Conservation (phyloP, 2,797 vertebrate species). For the Darevskia mixta region DNA sequence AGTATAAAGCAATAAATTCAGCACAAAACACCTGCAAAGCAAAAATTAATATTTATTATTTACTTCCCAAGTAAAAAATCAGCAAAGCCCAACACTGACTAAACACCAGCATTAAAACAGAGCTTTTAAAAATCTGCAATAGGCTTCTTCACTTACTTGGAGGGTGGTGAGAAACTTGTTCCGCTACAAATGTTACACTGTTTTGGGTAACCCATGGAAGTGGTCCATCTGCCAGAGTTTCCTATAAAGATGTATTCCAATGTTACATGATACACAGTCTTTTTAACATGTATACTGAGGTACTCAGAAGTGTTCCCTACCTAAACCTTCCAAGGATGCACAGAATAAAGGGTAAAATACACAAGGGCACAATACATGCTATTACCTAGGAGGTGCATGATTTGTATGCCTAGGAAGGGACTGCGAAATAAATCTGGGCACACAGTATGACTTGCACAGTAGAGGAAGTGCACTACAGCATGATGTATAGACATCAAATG, state of each 20-base stretch:
- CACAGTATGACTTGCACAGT: neutral
- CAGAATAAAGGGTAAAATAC: neutral
- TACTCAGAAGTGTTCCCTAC: neutral
- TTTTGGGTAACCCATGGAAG: slow-evolving; percentile 90
- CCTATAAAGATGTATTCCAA: slow-evolving; percentile 76
- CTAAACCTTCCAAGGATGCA: neutral
- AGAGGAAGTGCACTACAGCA: too few species aligned
- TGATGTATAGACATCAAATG: too few species aligned
- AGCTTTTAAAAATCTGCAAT: neutral
- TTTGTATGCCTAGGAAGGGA: neutral
- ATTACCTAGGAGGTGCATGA: neutral
- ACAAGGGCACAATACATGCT: neutral
- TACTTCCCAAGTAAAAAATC: slow-evolving; percentile 4
- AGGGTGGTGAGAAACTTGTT: slow-evolving; percentile 99
- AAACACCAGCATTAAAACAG: slow-evolving; percentile 5
- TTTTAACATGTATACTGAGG: neutral
- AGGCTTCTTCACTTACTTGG: slow-evolving; percentile 88
- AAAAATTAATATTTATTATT: neutral
- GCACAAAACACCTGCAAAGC: neutral
- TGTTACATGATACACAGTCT: neutral
- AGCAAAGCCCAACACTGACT: neutral
- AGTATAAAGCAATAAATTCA: neutral
- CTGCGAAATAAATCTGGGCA: neutral
- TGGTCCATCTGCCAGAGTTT: slow-evolving; percentile 91
- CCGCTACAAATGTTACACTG: slow-evolving; percentile 95